Conservation (phyloP, 2,113 vertebrate species). For the Petromus typicus region DNA sequence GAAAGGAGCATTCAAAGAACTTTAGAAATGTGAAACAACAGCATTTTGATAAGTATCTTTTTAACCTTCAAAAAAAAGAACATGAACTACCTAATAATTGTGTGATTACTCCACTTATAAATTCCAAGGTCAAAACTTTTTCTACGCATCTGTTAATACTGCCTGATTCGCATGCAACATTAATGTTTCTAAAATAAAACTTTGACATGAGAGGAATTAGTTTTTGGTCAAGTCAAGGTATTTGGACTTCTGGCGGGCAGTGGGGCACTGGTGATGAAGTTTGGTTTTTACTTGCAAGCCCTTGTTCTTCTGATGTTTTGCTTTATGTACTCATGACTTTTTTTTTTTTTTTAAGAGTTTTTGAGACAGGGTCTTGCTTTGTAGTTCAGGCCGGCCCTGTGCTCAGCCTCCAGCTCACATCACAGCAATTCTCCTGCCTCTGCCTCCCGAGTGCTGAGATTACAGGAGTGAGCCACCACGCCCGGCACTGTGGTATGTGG, state of each 20-base stretch:
- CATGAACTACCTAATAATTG: constrained; percentile 5
- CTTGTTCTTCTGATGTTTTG: neutral
- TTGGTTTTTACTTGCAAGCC: neutral
- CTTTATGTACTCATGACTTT: neutral
- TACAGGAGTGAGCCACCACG: no score
- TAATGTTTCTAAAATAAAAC: constrained; percentile 56
- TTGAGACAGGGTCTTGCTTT: no score
- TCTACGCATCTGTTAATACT: constrained; percentile 39
- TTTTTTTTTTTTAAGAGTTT: no score
- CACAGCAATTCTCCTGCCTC: no score
- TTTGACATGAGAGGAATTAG: neutral
- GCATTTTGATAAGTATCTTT: constrained; percentile 17
- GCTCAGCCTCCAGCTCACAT: no score
- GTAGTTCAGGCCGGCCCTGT: no score
- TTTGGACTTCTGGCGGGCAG: neutral
- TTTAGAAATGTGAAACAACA: neutral
- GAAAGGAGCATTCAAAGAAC: neutral
- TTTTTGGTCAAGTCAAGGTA: neutral
- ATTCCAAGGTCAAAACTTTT: constrained; percentile 49
- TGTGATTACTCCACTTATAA: constrained; percentile 30
- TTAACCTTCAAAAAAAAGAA: constrained; percentile 47
- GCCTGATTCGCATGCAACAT: neutral
- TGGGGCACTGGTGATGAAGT: neutral
- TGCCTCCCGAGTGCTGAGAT: no score
- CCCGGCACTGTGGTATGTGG: no score